Percentiles rank a stretch among this genome's conserved stretches.
Conservation (phyloP, 1,140 invertebrate genomes). For the Sarcophaga bullata region DNA sequence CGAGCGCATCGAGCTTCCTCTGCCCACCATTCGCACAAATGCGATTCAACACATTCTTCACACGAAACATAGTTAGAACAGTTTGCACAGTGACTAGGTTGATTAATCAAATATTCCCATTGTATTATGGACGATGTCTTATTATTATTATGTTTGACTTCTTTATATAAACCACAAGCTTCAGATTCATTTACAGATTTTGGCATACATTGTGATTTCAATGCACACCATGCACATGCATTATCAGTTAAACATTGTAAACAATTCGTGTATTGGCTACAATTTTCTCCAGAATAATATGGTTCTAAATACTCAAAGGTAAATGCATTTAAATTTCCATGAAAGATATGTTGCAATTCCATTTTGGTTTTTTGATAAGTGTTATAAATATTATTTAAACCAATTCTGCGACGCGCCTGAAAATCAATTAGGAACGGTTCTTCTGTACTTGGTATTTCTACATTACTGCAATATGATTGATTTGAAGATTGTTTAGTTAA, state of each 20-base stretch:
- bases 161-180: slow-evolving; percentile 66
- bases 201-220: slow-evolving; percentile 73
- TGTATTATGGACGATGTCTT: slow-evolving; percentile 65
- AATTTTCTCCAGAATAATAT: slow-evolving; percentile 78
- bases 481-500: slow-evolving; percentile 73
- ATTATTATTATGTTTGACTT: slow-evolving; percentile 60
- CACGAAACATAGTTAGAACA: slow-evolving; percentile 91
- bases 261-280: slow-evolving; percentile 83
- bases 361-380: slow-evolving; percentile 78
- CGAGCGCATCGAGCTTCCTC: slow-evolving; percentile 86
- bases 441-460: slow-evolving; percentile 70
- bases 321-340: slow-evolving; percentile 81
- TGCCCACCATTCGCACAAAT: slow-evolving; percentile 88
- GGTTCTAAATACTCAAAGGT: slow-evolving; percentile 91
- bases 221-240: slow-evolving; percentile 89
- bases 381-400: slow-evolving; percentile 56
- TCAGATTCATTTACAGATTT: slow-evolving; percentile 73
- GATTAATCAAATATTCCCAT: slow-evolving; percentile 83
- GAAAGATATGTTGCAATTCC: slow-evolving; percentile 79
- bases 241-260: slow-evolving; percentile 88
- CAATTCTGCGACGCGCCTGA: slow-evolving; percentile 62
- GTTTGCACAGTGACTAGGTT: slow-evolving; percentile 82
- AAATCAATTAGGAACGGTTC: slow-evolving; percentile 76
- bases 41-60: slow-evolving; percentile 76
- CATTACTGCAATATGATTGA: slow-evolving; percentile 72